Percentiles rank a stretch among this genome's conserved stretches.
Conservation (phyloP, 2,113 vertebrate species). For the Brevimyrus niger region DNA sequence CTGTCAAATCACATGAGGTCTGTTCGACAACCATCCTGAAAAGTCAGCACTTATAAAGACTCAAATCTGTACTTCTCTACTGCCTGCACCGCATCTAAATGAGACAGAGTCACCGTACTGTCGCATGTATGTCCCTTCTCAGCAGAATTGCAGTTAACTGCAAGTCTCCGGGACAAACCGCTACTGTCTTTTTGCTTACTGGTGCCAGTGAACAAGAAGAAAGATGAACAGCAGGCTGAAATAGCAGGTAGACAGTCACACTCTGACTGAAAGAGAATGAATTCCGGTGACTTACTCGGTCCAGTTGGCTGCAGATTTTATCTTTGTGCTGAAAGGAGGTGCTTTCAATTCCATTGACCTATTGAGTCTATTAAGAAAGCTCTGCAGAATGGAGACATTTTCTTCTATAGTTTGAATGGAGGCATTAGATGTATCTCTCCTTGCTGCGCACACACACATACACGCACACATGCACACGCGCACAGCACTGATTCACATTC, state of each 20-base stretch:
- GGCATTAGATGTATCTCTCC: not conserved
- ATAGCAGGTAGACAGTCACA: not conserved
- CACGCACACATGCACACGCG: not conserved
- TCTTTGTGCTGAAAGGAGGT: not conserved
- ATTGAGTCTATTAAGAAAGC: not conserved
- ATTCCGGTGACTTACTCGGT: slow-evolving; percentile 10
- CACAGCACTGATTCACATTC: not conserved
- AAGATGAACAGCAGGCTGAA: not conserved
- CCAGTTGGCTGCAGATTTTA: not conserved
- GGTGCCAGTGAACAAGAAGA: not conserved
- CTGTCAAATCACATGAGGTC: not conserved
- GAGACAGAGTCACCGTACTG: not conserved
- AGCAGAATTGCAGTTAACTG: not conserved
- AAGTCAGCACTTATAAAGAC: not conserved
- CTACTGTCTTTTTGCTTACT: not conserved
- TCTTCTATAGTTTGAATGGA: not conserved
- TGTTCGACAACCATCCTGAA: not conserved
- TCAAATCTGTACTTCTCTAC: not conserved
- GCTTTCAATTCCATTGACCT: not conserved
- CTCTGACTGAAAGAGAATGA: not conserved
- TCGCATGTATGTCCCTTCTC: not conserved
- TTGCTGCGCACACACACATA: not conserved
- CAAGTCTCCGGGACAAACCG: not conserved
- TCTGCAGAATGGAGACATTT: not conserved
- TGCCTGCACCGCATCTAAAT: not conserved